Percentiles rank a stretch among this genome's conserved stretches.
Evolutionary conservation across 1,140 invertebrate genomes (phyloP).

Genomic region (Papilio xuthus): DNA sequence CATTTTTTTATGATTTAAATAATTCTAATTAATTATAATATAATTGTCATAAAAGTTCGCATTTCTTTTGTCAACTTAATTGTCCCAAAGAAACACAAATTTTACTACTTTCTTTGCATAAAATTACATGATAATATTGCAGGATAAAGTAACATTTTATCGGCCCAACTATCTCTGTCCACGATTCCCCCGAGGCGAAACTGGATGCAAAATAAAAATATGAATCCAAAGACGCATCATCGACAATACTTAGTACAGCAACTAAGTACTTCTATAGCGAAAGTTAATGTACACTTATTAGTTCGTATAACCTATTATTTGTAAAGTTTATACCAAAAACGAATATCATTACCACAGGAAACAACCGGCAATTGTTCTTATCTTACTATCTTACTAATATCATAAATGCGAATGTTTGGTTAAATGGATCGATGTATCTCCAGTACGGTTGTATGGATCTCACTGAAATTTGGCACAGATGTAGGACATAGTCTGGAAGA

Average conservation of each 20-base stretch:
- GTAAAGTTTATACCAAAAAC: neutral
- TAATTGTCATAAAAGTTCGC: too few relatives aligned
- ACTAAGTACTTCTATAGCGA: slow-evolving; percentile 27
- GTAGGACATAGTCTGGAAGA: too few relatives aligned
- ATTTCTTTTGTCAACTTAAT: neutral
- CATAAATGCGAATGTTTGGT: too few relatives aligned
- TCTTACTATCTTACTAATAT: too few relatives aligned
- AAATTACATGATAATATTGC: neutral
- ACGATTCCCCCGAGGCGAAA: slow-evolving; percentile 48
- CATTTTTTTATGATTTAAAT: too few relatives aligned
- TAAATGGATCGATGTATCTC: too few relatives aligned
- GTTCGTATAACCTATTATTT: neutral
- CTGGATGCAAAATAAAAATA: slow-evolving; percentile 44
- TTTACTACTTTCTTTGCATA: neutral
- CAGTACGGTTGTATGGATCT: too few relatives aligned
- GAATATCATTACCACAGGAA: neutral
- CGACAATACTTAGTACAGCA: slow-evolving; percentile 42
- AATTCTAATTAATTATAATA: too few relatives aligned
- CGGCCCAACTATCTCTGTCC: slow-evolving; percentile 34
- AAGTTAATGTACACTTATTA: slow-evolving; percentile 44
- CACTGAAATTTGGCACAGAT: too few relatives aligned
- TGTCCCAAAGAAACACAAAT: neutral
- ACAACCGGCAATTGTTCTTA: neutral
- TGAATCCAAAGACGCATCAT: slow-evolving; percentile 42
- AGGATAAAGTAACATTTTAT: slow-evolving; percentile 41